Conservation (phyloP, 2,113 vertebrate genomes). For the Limnothrissa miodon region DNA sequence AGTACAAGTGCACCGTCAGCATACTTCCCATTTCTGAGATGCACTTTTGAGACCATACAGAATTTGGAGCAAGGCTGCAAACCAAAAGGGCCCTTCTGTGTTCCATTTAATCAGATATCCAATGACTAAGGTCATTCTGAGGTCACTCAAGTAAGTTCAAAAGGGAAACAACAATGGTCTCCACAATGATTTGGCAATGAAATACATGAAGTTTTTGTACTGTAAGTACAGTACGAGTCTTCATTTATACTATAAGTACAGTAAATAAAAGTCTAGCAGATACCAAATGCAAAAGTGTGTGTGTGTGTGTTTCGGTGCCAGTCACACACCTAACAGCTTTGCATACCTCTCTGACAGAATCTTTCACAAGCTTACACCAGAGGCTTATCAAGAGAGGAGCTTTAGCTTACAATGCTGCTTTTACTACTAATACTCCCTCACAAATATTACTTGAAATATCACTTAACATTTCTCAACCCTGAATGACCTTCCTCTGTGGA, state of each 20-base stretch:
- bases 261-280: no score
- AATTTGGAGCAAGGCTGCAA: background rate
- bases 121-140: no score
- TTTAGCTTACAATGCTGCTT: constrained; percentile 21
- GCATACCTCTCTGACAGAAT: constrained; percentile 23
- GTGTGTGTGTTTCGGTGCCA: constrained; percentile 21
- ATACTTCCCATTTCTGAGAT: background rate
- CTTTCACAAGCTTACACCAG: constrained; percentile 30
- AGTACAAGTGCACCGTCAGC: background rate
- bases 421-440: background rate
- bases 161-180: background rate
- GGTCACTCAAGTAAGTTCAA: no score
- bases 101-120: no score
- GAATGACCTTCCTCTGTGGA: no score
- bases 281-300: background rate
- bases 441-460: background rate
- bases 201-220: background rate
- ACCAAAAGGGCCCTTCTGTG: background rate
- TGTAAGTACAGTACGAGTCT: background rate
- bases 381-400: constrained; percentile 1
- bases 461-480: no score
- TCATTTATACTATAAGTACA: background rate
- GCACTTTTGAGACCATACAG: background rate
- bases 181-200: no score
- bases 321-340: constrained; percentile 23